Evolutionary conservation across 2,113 vertebrate species (phyloP).

Genomic region (Xenopus tropicalis): DNA sequence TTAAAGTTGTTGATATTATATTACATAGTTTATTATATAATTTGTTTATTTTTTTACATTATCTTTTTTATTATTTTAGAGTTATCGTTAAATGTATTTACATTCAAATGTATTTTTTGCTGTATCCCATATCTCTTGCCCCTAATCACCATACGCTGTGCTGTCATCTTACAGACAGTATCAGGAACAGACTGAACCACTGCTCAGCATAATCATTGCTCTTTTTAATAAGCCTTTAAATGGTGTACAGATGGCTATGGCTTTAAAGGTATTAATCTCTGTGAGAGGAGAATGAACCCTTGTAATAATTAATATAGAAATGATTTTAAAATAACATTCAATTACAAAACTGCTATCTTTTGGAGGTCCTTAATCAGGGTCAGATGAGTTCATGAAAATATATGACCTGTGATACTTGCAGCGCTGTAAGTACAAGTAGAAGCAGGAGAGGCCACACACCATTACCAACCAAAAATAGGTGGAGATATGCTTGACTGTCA

Average conservation of each 20-base stretch:
- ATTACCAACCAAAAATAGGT: too few relatives aligned
- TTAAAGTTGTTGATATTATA: too few relatives aligned
- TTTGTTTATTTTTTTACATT: too few relatives aligned
- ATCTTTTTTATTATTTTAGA: too few relatives aligned
- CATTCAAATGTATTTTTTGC: too few relatives aligned
- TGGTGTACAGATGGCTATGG: constrained; percentile 35
- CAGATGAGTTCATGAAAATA: constrained; percentile 22
- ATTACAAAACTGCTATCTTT: constrained; percentile 26
- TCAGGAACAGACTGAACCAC: neutral
- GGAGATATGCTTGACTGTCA: too few relatives aligned
- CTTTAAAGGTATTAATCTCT: constrained; percentile 17
- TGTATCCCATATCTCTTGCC: too few relatives aligned
- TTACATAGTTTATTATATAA: too few relatives aligned
- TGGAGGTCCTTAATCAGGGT: neutral
- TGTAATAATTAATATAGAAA: constrained; percentile 27
- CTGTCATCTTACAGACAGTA: neutral
- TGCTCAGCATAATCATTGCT: neutral
- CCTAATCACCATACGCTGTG: neutral
- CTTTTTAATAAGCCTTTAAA: constrained; percentile 22
- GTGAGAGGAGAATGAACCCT: constrained; percentile 25
- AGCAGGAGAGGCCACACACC: too few relatives aligned
- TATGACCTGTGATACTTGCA: neutral
- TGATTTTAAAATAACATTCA: constrained; percentile 11
- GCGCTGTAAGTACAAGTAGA: too few relatives aligned
- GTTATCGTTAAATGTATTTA: too few relatives aligned